These are phyloP conservation scores for Scaptomyza flava DNA, from an alignment of 2,888 invertebrate species.

Conservation along the genomic window DNA sequence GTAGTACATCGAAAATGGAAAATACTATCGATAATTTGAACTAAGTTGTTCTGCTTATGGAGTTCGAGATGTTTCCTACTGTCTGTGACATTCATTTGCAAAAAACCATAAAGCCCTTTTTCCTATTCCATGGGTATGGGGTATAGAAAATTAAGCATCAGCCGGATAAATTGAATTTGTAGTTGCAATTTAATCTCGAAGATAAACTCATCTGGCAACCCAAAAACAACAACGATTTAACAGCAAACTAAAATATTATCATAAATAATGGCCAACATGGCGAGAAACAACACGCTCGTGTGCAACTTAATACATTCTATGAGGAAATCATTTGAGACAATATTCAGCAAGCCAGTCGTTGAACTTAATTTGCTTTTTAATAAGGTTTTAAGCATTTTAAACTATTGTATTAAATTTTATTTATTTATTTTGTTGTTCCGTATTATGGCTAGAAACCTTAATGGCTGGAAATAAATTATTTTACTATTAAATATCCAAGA, in stretches of 20 bases:
- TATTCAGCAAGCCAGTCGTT: not conserved
- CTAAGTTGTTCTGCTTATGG: no score
- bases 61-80: no score
- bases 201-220: constrained; percentile 12
- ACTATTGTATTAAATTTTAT: not conserved
- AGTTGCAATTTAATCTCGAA: constrained; percentile 48
- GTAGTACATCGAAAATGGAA: no score
- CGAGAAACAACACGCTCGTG: constrained; percentile 2
- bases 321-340: constrained; percentile 40
- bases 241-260: constrained; percentile 34
- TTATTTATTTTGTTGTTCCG: not conserved
- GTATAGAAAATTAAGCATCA: constrained; percentile 5
- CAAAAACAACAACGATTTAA: not conserved
- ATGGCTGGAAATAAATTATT: no score
- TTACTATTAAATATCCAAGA: no score
- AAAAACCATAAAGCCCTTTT: no score
- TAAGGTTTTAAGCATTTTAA: not conserved
- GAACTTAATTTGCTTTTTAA: not conserved
- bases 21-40: no score
- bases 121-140: no score
- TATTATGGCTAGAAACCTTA: no score
- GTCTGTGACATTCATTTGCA: no score
- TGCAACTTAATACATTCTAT: constrained; percentile 11
- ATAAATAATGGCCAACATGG: constrained; percentile 38
- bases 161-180: constrained; percentile 53